Evolutionary conservation across 2,113 vertebrate genomes (phyloP), one percentile per base, ranked within the genome.

Genomic region (Aix galericulata): DNA sequence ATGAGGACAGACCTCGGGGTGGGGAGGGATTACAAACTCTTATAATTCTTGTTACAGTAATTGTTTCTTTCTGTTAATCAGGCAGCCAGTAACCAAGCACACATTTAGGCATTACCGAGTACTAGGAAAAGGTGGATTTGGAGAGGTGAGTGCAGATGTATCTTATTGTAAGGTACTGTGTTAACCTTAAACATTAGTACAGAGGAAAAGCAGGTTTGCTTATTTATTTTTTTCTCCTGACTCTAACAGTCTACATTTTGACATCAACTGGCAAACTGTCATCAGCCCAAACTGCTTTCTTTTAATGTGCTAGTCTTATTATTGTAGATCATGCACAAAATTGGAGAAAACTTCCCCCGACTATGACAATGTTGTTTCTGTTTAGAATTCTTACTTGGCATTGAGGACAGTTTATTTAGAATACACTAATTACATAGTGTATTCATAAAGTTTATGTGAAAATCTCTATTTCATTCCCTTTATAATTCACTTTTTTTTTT

Each of bases 71-170:
- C 93, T 91, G 97, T 96, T 88, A 31, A 87, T 83, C 87, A 99
- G 99, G 98, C 98, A 98, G 95, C 99, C 99, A 73, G 98, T 99
- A 97, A 99, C 99, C 93, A 99, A 99, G 98, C 98, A 98, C 96
- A 99, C 98, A 3, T 99, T 99, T 96, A 98, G 99, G 97, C 98
- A 99, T 98, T 99, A 99, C 95, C 98, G 99, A 98, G 98, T 99
- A 90, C 98, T 99, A 64, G 99, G 99, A 95, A 99, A 99, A 98
- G 99, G 99, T 91, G 99, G 99, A 97, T 99, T 99, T 98, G 99
- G 99, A 90, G 99, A 99, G 99, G 99, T 99, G 89, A 99, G 99
- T 98, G 50, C 9, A 13, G 26, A 46, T 60, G 2, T 26, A 12
- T 58, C 52, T 26, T 34, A 34, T 21, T 87, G 29, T 7, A 2